These are phyloP conservation scores for Heliconius charithonia DNA, from an alignment of 2,888 invertebrate species.

Conservation along the genomic window DNA sequence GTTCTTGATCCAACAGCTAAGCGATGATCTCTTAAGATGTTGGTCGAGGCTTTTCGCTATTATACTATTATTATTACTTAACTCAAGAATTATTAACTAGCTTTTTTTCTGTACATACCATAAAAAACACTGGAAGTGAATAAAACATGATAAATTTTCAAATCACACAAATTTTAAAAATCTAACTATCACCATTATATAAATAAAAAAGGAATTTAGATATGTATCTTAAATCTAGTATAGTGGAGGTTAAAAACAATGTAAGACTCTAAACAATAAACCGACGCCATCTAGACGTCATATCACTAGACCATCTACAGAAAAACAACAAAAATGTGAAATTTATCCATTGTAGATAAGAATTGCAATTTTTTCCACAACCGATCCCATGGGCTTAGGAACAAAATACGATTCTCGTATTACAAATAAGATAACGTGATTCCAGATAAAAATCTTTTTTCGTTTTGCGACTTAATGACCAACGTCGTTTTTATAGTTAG, in stretches of 20 bases:
- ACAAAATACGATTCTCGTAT: conserved; percentile 64
- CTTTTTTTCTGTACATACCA: neutral
- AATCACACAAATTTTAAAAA: neutral
- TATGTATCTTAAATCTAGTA: neutral
- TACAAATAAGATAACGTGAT: conserved; percentile 66
- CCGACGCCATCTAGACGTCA: neutral
- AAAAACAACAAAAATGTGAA: conserved; percentile 32
- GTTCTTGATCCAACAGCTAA: too few species aligned
- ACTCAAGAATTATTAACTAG: neutral
- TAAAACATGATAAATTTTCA: neutral
- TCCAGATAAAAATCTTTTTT: conserved; percentile 56
- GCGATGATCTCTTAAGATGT: too few species aligned
- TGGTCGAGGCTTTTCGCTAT: too few species aligned
- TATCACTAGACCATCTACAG: conserved; percentile 9
- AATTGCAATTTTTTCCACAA: conserved; percentile 50
- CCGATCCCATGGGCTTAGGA: conserved; percentile 48
- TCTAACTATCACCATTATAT: neutral
- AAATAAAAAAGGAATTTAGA: neutral
- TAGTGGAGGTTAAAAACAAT: neutral
- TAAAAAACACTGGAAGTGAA: too few species aligned
- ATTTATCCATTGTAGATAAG: conserved; percentile 54
- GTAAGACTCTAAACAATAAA: neutral
- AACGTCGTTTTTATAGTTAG: conserved; percentile 44
- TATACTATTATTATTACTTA: too few species aligned
- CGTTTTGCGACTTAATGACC: conserved; percentile 46